Percentiles rank a stretch among this genome's conserved stretches.
Evolutionary conservation across 2,797 vertebrate genomes (phyloP).

Genomic region (Lagocephalus sceleratus): DNA sequence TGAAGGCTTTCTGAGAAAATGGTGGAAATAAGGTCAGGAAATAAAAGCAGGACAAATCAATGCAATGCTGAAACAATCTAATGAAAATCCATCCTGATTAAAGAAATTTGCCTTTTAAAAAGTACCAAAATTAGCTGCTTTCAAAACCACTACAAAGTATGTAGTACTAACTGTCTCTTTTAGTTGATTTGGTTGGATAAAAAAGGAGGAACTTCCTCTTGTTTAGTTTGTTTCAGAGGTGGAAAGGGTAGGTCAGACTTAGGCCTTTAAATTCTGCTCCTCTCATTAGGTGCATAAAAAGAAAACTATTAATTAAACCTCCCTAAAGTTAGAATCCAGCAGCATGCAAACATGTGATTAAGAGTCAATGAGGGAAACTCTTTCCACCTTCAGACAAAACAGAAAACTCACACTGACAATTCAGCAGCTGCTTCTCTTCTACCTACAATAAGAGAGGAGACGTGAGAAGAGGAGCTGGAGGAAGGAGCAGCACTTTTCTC

Average conservation of each 20-base stretch:
- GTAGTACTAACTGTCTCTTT: too few relatives aligned
- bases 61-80: background rate
- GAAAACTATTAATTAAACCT: background rate
- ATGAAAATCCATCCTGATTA: too few relatives aligned
- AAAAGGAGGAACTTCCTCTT: too few relatives aligned
- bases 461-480: slow-evolving; percentile 56
- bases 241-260: too few relatives aligned
- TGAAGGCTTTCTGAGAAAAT: slow-evolving; percentile 80
- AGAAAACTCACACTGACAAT: slow-evolving; percentile 80
- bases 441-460: slow-evolving; percentile 74
- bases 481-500: slow-evolving; percentile 40
- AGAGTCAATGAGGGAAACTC: background rate
- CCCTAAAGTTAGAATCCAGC: background rate
- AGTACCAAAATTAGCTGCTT: too few relatives aligned
- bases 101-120: too few relatives aligned
- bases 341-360: background rate
- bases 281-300: too few relatives aligned
- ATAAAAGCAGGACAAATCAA: background rate
- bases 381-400: slow-evolving; percentile 49
- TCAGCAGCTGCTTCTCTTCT: slow-evolving; percentile 70
- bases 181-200: too few relatives aligned
- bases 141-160: too few relatives aligned
- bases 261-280: too few relatives aligned
- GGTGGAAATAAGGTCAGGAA: slow-evolving; percentile 65
- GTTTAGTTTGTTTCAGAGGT: too few relatives aligned